Conservation (phyloP, 2,888 invertebrate genomes). For the Cetonia aurata region DNA sequence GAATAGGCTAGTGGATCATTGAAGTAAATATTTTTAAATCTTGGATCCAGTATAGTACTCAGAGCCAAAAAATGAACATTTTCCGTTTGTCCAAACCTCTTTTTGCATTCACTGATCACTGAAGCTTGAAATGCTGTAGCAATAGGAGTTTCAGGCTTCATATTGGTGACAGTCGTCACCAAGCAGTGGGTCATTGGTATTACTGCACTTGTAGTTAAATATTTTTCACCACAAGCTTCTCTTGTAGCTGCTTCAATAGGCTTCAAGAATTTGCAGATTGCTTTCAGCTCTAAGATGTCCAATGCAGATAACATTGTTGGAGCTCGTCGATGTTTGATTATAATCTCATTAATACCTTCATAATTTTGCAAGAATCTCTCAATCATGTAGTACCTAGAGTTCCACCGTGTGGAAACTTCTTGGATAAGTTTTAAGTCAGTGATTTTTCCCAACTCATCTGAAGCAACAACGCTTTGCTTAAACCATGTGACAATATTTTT, state of each 20-base stretch:
- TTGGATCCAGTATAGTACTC: not conserved
- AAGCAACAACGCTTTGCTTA: not conserved
- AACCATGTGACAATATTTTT: conserved; percentile 6
- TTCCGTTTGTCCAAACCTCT: not conserved
- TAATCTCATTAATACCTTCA: conserved; percentile 54
- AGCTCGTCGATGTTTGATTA: conserved; percentile 54
- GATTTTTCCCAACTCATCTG: not conserved
- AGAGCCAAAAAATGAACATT: not conserved
- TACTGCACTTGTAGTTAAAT: conserved; percentile 51
- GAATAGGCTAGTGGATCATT: too few species aligned
- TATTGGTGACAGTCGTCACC: not conserved
- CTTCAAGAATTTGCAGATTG: conserved; percentile 53
- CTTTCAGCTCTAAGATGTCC: conserved; percentile 53
- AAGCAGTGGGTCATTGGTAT: not conserved
- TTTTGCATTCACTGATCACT: not conserved
- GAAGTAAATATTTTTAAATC: too few species aligned
- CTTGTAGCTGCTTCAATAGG: conserved; percentile 59
- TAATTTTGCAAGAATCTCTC: conserved; percentile 57
- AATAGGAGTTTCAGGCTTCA: not conserved
- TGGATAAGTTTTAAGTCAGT: conserved; percentile 54
- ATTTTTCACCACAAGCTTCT: conserved; percentile 59
- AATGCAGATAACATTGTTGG: conserved; percentile 57
- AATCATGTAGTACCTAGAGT: conserved; percentile 57
- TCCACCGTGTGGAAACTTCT: conserved; percentile 55
- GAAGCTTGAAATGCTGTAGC: not conserved